phyloP scores from a whole-genome alignment of 64 coral and sea anemone genomes.

The Platygyra sinensis region DNA sequence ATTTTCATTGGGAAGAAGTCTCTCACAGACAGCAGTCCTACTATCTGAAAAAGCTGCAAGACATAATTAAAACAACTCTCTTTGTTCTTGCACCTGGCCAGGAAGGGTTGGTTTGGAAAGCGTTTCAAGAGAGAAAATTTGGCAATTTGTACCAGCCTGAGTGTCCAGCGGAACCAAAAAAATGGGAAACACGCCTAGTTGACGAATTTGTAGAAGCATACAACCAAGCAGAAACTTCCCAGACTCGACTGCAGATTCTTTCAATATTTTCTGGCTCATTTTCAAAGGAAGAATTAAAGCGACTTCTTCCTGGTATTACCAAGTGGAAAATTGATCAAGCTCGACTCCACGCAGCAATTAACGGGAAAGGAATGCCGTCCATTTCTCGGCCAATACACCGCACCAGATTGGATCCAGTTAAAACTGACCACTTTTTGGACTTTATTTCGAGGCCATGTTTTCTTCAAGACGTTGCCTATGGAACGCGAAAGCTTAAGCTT shows the following conservation, averaged over 20 bases:
- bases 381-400: slow-evolving; percentile 3
- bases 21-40: slow-evolving; percentile 52
- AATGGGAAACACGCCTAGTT: slow-evolving; percentile 15
- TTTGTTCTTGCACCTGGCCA: slow-evolving; percentile 46
- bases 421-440: slow-evolving; percentile 43
- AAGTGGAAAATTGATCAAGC: slow-evolving; percentile 35
- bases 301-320: background rate
- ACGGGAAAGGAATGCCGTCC: background rate
- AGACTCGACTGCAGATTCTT: slow-evolving; percentile 22
- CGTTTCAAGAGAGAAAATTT: slow-evolving; percentile 11
- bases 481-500: too few species aligned
- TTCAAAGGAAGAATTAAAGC: slow-evolving; percentile 7
- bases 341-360: background rate
- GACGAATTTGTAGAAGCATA: background rate
- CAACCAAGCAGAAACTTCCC: slow-evolving; percentile 11
- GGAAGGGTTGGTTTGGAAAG: slow-evolving; percentile 58
- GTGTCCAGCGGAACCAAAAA: background rate
- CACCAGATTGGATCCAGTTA: slow-evolving; percentile 21
- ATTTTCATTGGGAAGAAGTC: slow-evolving; percentile 42
- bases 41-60: slow-evolving; percentile 55
- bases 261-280: slow-evolving; percentile 15
- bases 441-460: slow-evolving; percentile 21
- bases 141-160: slow-evolving; percentile 7
- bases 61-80: slow-evolving; percentile 32
- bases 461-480: too few species aligned